A percentile compares a stretch with the other conserved stretches of the same genome.
These are phyloP conservation scores for Panagrolaimus sp. DNA, from an alignment of 1,140 invertebrate genomes.

Conservation along the genomic window DNA sequence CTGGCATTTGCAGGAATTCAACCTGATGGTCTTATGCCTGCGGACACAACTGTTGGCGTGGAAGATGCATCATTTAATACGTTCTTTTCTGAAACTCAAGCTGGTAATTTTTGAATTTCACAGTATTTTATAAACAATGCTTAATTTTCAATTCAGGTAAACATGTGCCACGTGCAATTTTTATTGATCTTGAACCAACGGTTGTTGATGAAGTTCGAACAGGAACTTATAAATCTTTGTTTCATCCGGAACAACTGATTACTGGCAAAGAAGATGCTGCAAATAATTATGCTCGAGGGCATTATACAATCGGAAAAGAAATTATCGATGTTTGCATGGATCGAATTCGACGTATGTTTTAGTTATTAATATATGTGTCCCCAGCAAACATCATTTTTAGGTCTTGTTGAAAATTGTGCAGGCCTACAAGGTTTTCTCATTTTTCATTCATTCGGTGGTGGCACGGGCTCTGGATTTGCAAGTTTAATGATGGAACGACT, in stretches of 20 bases:
- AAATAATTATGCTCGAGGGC: conserved; percentile 54
- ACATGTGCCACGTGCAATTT: conserved; percentile 74
- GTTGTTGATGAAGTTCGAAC: conserved; percentile 65
- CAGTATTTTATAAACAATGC: no score
- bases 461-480: conserved; percentile 70
- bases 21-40: conserved; percentile 65
- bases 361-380: conserved; percentile 72
- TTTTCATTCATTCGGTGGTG: conserved; percentile 83
- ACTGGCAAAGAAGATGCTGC: conserved; percentile 59
- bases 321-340: conserved; percentile 61
- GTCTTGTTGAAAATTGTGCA: conserved; percentile 66
- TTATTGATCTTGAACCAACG: conserved; percentile 71
- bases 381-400: conserved; percentile 59
- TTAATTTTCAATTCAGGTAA: conserved; percentile 67
- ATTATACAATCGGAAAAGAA: conserved; percentile 56
- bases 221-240: conserved; percentile 65
- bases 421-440: conserved; percentile 78
- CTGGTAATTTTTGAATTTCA: conserved; percentile 49
- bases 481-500: conserved; percentile 70
- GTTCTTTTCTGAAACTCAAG: conserved; percentile 76
- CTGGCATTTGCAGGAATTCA: conserved; percentile 16
- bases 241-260: conserved; percentile 65
- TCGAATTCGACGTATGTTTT: conserved; percentile 66
- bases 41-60: conserved; percentile 19
- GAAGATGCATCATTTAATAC: conserved; percentile 74